These are phyloP conservation scores for Papilio polytes DNA, from an alignment of 1,140 invertebrate species.

Conservation along the genomic window DNA sequence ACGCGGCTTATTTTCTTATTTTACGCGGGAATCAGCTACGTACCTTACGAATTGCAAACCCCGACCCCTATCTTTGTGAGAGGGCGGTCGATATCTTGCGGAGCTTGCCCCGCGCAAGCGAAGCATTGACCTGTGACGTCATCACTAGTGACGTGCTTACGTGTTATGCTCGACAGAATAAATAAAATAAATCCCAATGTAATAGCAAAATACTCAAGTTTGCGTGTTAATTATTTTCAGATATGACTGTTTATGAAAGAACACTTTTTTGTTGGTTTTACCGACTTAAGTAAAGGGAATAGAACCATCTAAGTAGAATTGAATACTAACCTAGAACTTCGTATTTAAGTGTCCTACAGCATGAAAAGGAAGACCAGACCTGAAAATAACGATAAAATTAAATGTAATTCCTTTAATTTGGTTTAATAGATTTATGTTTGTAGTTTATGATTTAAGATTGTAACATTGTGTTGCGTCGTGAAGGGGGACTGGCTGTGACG, in stretches of 20 bases:
- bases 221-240: background rate
- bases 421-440: background rate
- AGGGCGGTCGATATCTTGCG: constrained; percentile 19
- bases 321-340: too few relatives aligned
- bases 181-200: background rate
- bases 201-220: background rate
- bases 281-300: background rate
- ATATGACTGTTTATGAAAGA: background rate
- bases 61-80: background rate
- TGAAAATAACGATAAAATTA: too few relatives aligned
- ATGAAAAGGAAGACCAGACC: too few relatives aligned
- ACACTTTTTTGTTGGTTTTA: too few relatives aligned
- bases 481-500: constrained; percentile 30
- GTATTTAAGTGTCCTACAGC: too few relatives aligned
- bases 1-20: too few relatives aligned
- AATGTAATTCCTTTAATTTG: too few relatives aligned
- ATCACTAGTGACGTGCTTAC: background rate
- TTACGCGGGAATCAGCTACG: too few relatives aligned
- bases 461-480: background rate
- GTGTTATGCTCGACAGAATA: background rate
- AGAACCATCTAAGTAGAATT: too few relatives aligned
- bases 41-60: background rate
- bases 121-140: constrained; percentile 31
- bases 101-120: background rate
- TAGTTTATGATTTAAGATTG: background rate